phyloP scores from a whole-genome alignment of 2,888 invertebrate species.

The Andrena haemorrhoa region DNA sequence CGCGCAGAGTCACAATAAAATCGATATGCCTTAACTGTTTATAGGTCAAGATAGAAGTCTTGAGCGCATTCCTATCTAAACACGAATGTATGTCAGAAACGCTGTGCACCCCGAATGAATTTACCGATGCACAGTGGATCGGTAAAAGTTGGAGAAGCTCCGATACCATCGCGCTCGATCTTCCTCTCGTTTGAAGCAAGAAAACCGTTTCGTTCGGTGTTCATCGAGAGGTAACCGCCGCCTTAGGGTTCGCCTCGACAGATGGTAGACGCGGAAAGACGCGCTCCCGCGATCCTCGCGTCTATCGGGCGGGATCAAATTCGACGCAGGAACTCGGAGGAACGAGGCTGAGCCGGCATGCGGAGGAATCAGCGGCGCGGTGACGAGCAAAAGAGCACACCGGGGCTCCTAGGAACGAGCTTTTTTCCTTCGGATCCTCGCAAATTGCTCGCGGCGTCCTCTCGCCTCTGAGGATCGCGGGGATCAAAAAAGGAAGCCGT shows the following conservation, averaged over 20 bases:
- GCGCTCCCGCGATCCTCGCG: constrained; percentile 26
- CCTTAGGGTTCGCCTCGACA: background rate
- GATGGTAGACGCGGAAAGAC: background rate
- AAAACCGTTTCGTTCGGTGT: too few species aligned
- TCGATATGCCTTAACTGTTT: background rate
- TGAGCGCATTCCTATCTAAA: too few species aligned
- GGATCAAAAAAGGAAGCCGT: constrained; percentile 50
- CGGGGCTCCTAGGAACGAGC: constrained; percentile 32
- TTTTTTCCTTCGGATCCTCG: constrained; percentile 62
- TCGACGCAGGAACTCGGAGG: constrained; percentile 36
- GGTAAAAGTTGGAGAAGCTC: too few species aligned
- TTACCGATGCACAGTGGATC: too few species aligned
- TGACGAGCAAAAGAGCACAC: constrained; percentile 51
- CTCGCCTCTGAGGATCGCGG: constrained; percentile 42
- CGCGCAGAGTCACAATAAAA: background rate
- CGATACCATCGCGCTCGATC: too few species aligned
- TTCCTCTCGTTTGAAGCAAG: too few species aligned
- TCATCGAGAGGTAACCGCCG: constrained; percentile 1
- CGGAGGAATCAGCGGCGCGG: constrained; percentile 43
- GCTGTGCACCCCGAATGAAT: too few species aligned
- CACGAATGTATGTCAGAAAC: too few species aligned
- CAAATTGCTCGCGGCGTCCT: constrained; percentile 65
- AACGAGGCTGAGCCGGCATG: constrained; percentile 28
- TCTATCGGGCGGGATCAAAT: constrained; percentile 53
- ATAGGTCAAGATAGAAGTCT: too few species aligned